Evolutionary conservation across 1,140 invertebrate species (phyloP), one percentile per base, ranked within the genome.

Genomic region (Eubasilissa regina): DNA sequence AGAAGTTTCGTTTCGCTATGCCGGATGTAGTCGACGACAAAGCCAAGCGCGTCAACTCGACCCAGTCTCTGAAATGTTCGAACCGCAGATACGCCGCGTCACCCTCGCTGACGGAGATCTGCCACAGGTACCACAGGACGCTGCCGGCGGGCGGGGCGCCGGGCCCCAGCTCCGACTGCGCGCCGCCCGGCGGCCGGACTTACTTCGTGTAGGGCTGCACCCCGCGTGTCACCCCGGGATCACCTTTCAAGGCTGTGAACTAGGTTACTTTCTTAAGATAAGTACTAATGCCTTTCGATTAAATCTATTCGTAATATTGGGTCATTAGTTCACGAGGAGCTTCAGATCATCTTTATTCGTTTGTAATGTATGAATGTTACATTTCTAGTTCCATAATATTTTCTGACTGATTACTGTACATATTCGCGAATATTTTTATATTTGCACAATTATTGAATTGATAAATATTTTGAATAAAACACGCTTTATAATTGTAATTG

Each of bases 1-100:
- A 95, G 80, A 95, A 95, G 85, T 87, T 96, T 9, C 89, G 92
- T 25, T 95, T 93, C 86, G 92, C 93, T 11, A 92, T 96, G 92
- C 95, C 95, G 0, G 94, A 95, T 83, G 86, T 82, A 3, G 25
- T 55, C 1, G 19, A 44, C n/a, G 60, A 75, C 13, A 81, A 81
- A 64, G 8, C 47, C 15, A 75, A 75, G 44, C 35, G 51, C 6
- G 45, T 45, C 10, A 47, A 25, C n/a, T 75, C 68, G 12, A 62
- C 21, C 3, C 77, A 76, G 11, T 77, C 80, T 12, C 25, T 82
- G 19, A 82, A 82, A 44, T 77, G 75, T 17, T 72, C 78, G 12
- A 82, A 77, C 60, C 43, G 77, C 25, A 35, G 75, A 12, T 80
- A 80, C 51, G 70, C 75, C 7, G 68, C 78, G 0, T 56, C 78